Conservation (phyloP, 2,113 vertebrate genomes). For the Sceloporus tristichus region DNA sequence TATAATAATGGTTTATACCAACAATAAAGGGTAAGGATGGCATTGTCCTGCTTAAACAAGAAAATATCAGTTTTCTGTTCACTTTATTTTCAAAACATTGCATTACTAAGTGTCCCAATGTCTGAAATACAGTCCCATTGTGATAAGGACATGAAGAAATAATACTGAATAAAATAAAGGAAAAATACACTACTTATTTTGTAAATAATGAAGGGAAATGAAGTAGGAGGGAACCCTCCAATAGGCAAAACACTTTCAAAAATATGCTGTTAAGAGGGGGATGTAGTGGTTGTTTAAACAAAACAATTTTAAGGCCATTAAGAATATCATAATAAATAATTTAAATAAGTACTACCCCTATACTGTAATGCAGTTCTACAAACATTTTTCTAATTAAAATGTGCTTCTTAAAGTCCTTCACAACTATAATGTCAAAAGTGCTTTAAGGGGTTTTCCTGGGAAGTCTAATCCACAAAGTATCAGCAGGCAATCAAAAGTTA, state of each 20-base stretch:
- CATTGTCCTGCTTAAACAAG: conserved; percentile 55
- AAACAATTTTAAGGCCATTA: neutral
- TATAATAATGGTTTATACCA: conserved; percentile 75
- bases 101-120: conserved; percentile 34
- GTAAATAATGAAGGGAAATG: conserved; percentile 16
- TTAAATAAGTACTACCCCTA: neutral
- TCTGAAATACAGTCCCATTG: neutral
- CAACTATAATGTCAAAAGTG: neutral
- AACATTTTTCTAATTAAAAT: neutral
- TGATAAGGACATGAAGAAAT: conserved; percentile 29
- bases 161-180: conserved; percentile 22
- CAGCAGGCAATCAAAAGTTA: conserved; percentile 4
- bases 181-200: neutral
- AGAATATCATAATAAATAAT: neutral
- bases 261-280: neutral
- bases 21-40: conserved; percentile 73
- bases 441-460: neutral
- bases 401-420: neutral
- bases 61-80: conserved; percentile 44
- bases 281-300: neutral
- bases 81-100: conserved; percentile 41
- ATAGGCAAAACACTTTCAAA: neutral
- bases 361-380: neutral
- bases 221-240: too few relatives aligned
- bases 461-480: neutral